These are phyloP conservation scores for Lissocephala sabroskyi DNA, from an alignment of 2,888 invertebrate species.

Conservation along the genomic window DNA sequence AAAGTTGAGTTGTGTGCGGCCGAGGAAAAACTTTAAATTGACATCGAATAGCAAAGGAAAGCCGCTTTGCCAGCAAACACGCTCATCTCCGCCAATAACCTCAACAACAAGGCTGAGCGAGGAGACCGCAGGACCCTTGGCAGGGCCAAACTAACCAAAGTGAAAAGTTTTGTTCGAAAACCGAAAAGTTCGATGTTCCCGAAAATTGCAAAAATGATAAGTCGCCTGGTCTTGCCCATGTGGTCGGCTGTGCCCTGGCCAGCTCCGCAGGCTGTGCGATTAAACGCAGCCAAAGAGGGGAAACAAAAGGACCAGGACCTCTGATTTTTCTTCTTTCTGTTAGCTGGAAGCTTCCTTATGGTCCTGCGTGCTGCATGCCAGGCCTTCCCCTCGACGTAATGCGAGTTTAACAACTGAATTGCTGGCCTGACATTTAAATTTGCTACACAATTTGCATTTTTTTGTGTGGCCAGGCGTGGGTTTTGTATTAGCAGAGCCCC, in stretches of 20 bases:
- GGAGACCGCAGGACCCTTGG: not conserved
- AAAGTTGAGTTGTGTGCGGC: constrained; percentile 23
- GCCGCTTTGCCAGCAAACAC: constrained; percentile 31
- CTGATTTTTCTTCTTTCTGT: constrained; percentile 4
- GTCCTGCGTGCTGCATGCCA: constrained; percentile 22
- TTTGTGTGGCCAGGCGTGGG: constrained; percentile 4
- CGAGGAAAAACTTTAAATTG: constrained; percentile 60
- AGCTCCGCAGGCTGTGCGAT: constrained; percentile 18
- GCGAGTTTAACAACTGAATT: constrained; percentile 58
- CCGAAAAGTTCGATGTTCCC: constrained; percentile 1
- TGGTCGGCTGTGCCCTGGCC: not conserved
- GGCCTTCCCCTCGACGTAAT: constrained; percentile 32
- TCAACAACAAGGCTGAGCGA: not conserved
- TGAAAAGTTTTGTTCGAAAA: not conserved
- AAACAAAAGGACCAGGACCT: not conserved
- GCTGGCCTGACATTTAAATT: constrained; percentile 57
- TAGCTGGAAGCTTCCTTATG: constrained; percentile 13
- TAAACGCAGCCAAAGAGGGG: constrained; percentile 7
- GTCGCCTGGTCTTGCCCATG: constrained; percentile 12
- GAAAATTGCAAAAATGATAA: constrained; percentile 39
- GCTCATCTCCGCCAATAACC: too few species aligned
- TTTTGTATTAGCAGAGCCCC: constrained; percentile 2
- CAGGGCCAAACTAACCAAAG: constrained; percentile 1
- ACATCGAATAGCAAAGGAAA: constrained; percentile 54
- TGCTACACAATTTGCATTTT: constrained; percentile 54